Evolutionary conservation across 2,888 invertebrate genomes (phyloP), one percentile per base, ranked within the genome.

Genomic region (Heteromurus nitidus): DNA sequence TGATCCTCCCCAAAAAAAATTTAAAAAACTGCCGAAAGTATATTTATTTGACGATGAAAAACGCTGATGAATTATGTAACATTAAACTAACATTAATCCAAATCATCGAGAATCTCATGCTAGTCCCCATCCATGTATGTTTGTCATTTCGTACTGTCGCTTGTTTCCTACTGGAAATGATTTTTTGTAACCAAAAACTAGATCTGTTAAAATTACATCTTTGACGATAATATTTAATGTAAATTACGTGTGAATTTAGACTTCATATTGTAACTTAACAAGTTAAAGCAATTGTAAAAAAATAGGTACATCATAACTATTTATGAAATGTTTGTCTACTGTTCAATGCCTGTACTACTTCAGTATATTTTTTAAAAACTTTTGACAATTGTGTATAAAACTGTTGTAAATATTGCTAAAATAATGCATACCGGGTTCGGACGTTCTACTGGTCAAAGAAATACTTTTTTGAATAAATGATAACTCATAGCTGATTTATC

Each of bases 91-190:
- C 16, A 22, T 67, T 67, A 24, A 67, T 26, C 30, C 26, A 55
- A 55, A 60, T 60, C 24, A 67, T 47, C 11, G 24, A 24, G 70
- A 70, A 70, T 70, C 70, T 70, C 70, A 58, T 70, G 70, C 70
- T 70, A 70, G 70, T 72, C 72, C 42, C 36, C 26, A 30, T 3
- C 16, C n/a, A n/a, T n/a, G n/a, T n/a, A n/a, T n/a, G n/a, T n/a
- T n/a, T n/a, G n/a, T n/a, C n/a, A n/a, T n/a, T n/a, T n/a, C n/a
- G n/a, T n/a, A n/a, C n/a, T n/a, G n/a, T n/a, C n/a, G n/a, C n/a
- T n/a, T n/a, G n/a, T n/a, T n/a, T n/a, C n/a, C n/a, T n/a, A n/a
- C n/a, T n/a, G n/a, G n/a, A n/a, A n/a, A n/a, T n/a, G n/a, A n/a
- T n/a, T n/a, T n/a, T n/a, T n/a, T n/a, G n/a, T n/a, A n/a, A n/a